Conservation (phyloP, 35 echinoderm and acorn worm species). For the Apostichopus parvimensis region DNA sequence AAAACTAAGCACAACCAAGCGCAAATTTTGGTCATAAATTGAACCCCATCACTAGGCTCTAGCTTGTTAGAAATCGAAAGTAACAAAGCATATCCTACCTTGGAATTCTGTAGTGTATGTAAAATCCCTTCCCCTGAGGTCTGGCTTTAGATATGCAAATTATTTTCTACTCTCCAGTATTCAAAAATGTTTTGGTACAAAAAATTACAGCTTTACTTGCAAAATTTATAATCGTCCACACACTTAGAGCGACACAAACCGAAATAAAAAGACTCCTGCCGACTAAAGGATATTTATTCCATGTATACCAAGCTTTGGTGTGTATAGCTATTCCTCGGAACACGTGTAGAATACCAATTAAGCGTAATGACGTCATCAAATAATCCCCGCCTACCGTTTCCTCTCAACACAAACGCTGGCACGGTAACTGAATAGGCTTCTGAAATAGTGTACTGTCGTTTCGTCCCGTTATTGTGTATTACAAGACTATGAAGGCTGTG, state of each 20-base stretch:
- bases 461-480: background rate
- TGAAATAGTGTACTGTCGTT: conserved; percentile 16
- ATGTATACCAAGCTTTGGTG: conserved; percentile 25
- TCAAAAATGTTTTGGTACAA: conserved; percentile 20
- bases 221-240: background rate
- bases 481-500: too few relatives aligned
- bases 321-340: conserved; percentile 41
- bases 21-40: background rate
- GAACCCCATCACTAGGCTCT: background rate
- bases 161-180: conserved; percentile 19
- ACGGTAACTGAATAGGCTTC: background rate
- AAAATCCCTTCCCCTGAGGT: conserved; percentile 21
- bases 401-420: conserved; percentile 34
- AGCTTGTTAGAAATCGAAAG: background rate
- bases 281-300: conserved; percentile 26
- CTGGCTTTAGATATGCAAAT: conserved; percentile 40
- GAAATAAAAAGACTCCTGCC: conserved; percentile 2
- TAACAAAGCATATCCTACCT: background rate
- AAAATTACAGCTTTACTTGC: conserved; percentile 7
- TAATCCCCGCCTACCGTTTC: conserved; percentile 43
- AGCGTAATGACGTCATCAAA: conserved; percentile 44
- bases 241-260: conserved; percentile 6
- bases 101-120: background rate
- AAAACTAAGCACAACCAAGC: background rate
- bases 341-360: conserved; percentile 51